Percentiles rank a stretch among this genome's conserved stretches.
Evolutionary conservation across 2,888 invertebrate genomes (phyloP).

Genomic region (Bombylius discolor): DNA sequence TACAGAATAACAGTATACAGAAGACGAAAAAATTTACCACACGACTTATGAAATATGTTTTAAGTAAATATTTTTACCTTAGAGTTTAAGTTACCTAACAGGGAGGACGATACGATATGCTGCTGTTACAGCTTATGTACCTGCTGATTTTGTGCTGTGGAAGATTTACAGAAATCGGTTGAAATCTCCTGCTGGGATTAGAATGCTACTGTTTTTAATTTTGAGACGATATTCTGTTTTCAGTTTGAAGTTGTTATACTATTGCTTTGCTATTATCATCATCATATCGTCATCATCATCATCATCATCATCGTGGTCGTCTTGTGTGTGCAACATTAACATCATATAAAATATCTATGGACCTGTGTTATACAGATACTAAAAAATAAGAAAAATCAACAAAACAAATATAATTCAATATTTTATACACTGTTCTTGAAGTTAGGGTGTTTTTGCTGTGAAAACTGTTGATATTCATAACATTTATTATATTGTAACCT

Average conservation of each 20-base stretch:
- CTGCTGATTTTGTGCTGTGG: slow-evolving; percentile 6
- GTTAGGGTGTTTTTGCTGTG: slow-evolving; percentile 1
- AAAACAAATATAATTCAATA: not conserved
- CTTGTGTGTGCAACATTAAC: too few species aligned
- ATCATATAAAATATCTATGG: too few species aligned
- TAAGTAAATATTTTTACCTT: not conserved
- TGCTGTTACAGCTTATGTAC: not conserved
- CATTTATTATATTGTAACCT: slow-evolving; percentile 13
- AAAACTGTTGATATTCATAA: slow-evolving; percentile 10
- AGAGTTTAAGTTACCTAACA: not conserved
- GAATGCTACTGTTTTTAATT: slow-evolving; percentile 10
- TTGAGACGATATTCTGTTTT: not conserved
- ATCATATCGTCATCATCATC: too few species aligned
- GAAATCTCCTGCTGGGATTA: slow-evolving; percentile 10
- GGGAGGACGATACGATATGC: not conserved
- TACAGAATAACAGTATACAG: too few species aligned
- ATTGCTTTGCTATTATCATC: too few species aligned
- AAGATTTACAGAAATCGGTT: slow-evolving; percentile 12
- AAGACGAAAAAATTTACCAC: too few species aligned
- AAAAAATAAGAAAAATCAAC: too few species aligned
- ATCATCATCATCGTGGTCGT: too few species aligned
- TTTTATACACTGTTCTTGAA: not conserved
- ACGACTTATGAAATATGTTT: too few species aligned
- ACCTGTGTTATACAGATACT: too few species aligned
- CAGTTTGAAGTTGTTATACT: too few species aligned